phyloP scores from a whole-genome alignment of 2,888 invertebrate species.

The Phania funesta region DNA sequence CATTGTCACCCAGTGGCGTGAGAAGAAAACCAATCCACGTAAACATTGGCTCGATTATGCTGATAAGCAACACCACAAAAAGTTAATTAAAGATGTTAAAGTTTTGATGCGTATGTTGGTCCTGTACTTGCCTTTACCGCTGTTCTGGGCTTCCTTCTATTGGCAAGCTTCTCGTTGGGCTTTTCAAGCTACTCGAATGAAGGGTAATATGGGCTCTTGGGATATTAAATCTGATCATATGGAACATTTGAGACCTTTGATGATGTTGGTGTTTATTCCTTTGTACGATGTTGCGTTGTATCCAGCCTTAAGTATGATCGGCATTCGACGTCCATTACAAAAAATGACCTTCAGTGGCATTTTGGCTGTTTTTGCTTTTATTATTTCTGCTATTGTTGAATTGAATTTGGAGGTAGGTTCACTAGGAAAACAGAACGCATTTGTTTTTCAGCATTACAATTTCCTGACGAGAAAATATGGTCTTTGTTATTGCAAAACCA shows the following conservation, averaged over 20 bases:
- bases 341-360: not conserved
- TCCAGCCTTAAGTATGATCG: not conserved
- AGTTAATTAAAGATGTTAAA: constrained; percentile 78
- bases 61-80: constrained; percentile 85
- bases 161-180: constrained; percentile 95
- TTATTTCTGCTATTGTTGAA: not conserved
- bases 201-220: constrained; percentile 83
- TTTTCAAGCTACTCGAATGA: constrained; percentile 94
- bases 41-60: constrained; percentile 95
- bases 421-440: too few relatives aligned
- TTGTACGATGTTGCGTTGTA: not conserved
- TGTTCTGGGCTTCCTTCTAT: not conserved
- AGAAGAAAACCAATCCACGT: constrained; percentile 81
- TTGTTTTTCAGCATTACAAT: too few relatives aligned
- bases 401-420: not conserved
- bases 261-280: not conserved
- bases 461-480: too few relatives aligned
- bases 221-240: constrained; percentile 96
- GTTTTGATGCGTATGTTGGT: not conserved
- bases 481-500: too few relatives aligned
- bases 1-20: constrained; percentile 78
- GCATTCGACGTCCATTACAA: not conserved
- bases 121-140: not conserved
- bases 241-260: constrained; percentile 83
- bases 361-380: not conserved